Conservation (phyloP, 2,797 vertebrate species). For the Dallia pectoralis region DNA sequence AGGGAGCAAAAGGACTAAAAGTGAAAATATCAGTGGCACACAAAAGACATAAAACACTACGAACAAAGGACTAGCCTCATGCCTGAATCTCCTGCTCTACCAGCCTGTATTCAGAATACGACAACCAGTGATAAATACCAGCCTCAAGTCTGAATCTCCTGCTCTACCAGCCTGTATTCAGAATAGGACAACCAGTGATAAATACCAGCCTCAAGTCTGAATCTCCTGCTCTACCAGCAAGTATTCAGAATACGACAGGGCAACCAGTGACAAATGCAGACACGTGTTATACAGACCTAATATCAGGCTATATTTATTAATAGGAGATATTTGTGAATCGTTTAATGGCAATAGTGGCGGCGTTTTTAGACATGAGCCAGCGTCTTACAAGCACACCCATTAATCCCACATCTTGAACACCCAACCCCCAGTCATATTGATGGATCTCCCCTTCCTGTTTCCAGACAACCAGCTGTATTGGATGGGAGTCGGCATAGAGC, state of each 20-base stretch:
- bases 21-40: not conserved
- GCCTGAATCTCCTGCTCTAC: too few species aligned
- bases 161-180: not conserved
- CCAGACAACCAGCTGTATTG: constrained; percentile 23
- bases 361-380: constrained; percentile 28
- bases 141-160: too few species aligned
- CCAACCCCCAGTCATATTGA: constrained; percentile 30
- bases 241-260: not conserved
- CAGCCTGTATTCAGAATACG: not conserved
- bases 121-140: too few species aligned
- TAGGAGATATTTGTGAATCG: constrained; percentile 7
- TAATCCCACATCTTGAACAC: constrained; percentile 28
- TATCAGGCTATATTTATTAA: not conserved
- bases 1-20: not conserved
- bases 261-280: not conserved
- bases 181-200: too few species aligned
- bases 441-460: constrained; percentile 16
- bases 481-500: constrained; percentile 29
- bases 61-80: too few species aligned
- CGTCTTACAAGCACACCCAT: constrained; percentile 32
- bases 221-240: not conserved
- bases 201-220: not conserved
- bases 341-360: constrained; percentile 7
- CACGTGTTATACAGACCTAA: not conserved
- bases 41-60: not conserved